Base-by-base conservation (phyloP, 2,113 vertebrate species). In the Todiramphus saurophagus region DNA sequence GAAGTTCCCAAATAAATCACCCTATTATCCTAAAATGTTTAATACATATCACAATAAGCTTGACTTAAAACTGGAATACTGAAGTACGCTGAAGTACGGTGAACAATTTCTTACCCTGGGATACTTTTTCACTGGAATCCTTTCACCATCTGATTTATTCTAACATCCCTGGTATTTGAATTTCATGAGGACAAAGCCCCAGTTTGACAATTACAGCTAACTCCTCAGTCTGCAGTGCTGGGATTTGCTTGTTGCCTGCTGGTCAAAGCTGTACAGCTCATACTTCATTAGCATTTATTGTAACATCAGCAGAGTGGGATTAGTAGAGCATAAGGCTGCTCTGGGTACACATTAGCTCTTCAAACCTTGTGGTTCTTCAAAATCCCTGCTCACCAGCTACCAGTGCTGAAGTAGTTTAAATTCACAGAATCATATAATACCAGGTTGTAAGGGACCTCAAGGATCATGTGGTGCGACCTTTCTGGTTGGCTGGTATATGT, bases 291-390 rank as follows among this genome's bases (percentile, higher is more conserved):
- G 30, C 41, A 68, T 63, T 43, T 79, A 56, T 90, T 75, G 67
- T 74, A 59, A 33, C 50, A 59, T 62, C 70, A 73, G 51, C 75
- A 56, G 46, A 67, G 33, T 46, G 15, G 59, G 35, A 77, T 92
- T 85, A 89, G 70, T n/a, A 72, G 46, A 85, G n/a, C 69, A 31
- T 56, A 77, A 73, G 41, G 48, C 41, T 72, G 75, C 24, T 31
- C 31, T 56, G 24, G 10, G 6, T 68, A 43, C 23, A 30, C 0
- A 0, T 25, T 67, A 66, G 28, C 37, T 80, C 39, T 63, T 87
- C 7, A 8, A n/a, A 75, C 3, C 4, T 33, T 46, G 15, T 53
- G 43, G 28, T 60, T 75, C 69, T 91, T 76, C 62, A 90, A 84
- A 90, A 64, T 5, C 19, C 25, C 41, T 10, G 9, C 43, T 68